phyloP scores from a whole-genome alignment of 2,888 invertebrate genomes.

The Machimus atricapillus region DNA sequence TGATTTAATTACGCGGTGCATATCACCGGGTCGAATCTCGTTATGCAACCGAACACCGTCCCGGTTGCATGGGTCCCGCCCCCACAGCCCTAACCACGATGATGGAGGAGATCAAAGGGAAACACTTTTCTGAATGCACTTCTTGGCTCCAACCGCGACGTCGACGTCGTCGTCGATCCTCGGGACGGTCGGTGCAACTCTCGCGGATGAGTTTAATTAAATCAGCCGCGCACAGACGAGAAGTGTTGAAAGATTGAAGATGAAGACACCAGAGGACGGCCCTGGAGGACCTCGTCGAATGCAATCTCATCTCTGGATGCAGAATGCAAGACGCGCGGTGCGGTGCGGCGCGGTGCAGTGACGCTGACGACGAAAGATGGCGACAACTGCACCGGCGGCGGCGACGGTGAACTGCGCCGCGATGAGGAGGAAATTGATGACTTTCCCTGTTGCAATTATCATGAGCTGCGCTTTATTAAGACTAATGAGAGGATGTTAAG shows the following conservation, averaged over 20 bases:
- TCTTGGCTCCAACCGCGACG: neutral
- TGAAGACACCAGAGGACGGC: neutral
- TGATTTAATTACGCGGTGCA: constrained; percentile 37
- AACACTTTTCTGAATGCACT: constrained; percentile 3
- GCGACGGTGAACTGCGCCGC: neutral
- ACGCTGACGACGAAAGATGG: neutral
- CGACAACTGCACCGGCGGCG: neutral
- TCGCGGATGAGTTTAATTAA: constrained; percentile 31
- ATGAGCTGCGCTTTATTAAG: constrained; percentile 33
- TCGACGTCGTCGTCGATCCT: neutral
- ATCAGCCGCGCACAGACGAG: constrained; percentile 17
- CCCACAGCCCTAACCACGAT: neutral
- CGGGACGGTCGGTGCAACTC: neutral
- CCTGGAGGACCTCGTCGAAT: neutral
- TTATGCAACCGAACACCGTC: constrained; percentile 20
- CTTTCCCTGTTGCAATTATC: constrained; percentile 28
- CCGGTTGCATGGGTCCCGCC: neutral
- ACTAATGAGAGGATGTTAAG: constrained; percentile 17
- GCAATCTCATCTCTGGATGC: neutral
- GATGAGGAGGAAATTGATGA: constrained; percentile 14
- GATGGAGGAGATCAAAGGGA: constrained; percentile 24
- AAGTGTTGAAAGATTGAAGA: constrained; percentile 32
- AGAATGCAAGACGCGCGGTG: neutral
- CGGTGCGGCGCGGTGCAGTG: neutral
- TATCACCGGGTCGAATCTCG: constrained; percentile 15